phyloP scores from a whole-genome alignment of 1,140 invertebrate genomes.

The Eufriesea mexicana region DNA sequence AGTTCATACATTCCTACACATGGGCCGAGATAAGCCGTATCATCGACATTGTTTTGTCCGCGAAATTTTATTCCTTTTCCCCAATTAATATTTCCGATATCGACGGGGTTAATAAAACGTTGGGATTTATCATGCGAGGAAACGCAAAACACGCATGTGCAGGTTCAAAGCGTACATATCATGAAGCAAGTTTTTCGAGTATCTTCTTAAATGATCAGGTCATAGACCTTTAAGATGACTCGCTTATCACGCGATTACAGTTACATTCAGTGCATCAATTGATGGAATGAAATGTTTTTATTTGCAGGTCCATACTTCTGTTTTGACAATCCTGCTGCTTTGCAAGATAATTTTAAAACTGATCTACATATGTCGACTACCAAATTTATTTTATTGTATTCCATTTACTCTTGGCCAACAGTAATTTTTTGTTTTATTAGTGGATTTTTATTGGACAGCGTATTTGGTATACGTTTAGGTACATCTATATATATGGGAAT shows the following conservation, averaged over 20 bases:
- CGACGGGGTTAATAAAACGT: background rate
- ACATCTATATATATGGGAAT: conserved; percentile 94
- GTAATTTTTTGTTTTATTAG: conserved; percentile 97
- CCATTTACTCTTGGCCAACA: conserved; percentile 99
- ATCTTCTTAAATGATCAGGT: background rate
- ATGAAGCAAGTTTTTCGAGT: background rate
- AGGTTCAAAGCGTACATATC: background rate
- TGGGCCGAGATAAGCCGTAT: conserved; percentile 6
- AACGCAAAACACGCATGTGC: background rate
- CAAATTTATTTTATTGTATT: conserved; percentile 94
- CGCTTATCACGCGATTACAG: background rate
- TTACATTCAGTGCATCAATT: background rate
- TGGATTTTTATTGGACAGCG: conserved; percentile 96
- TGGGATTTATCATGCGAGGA: background rate
- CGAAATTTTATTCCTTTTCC: background rate
- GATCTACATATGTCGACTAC: conserved; percentile 92
- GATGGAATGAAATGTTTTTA: conserved; percentile 70
- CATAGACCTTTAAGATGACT: conserved; percentile 17
- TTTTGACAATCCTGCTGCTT: conserved; percentile 97
- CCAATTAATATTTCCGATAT: background rate
- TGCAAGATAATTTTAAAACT: conserved; percentile 93
- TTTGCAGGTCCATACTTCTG: conserved; percentile 97
- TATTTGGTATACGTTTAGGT: conserved; percentile 96
- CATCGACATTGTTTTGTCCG: background rate
- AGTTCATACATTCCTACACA: background rate